These are phyloP conservation scores for Heliconius himera DNA, from an alignment of 1,140 invertebrate genomes.

Conservation along the genomic window DNA sequence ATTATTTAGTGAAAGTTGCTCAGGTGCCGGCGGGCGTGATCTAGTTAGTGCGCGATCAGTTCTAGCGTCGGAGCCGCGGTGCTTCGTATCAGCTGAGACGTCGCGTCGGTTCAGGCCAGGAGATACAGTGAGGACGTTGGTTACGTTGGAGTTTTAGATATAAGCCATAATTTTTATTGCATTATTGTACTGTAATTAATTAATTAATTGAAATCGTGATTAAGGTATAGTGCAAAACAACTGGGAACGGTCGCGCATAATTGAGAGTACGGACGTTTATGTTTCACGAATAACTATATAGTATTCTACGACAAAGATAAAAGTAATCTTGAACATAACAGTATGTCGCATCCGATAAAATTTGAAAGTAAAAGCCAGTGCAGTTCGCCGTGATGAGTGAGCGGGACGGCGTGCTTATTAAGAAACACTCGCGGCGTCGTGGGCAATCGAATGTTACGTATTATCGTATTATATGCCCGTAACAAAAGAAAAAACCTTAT, in stretches of 20 bases:
- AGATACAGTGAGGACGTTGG: constrained; percentile 57
- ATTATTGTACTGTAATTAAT: constrained; percentile 72
- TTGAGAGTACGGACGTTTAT: constrained; percentile 7
- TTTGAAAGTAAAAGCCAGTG: constrained; percentile 64
- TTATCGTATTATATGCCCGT: constrained; percentile 45
- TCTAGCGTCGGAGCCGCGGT: constrained; percentile 61
- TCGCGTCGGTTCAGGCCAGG: constrained; percentile 49
- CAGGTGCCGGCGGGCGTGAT: constrained; percentile 73
- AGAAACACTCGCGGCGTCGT: constrained; percentile 44
- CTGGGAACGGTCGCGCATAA: constrained; percentile 74
- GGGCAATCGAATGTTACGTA: constrained; percentile 53
- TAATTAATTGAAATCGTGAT: constrained; percentile 60
- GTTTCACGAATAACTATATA: constrained; percentile 2
- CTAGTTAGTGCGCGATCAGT: constrained; percentile 72
- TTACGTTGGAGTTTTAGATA: constrained; percentile 69
- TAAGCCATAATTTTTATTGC: constrained; percentile 75
- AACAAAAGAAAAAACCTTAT: constrained; percentile 61
- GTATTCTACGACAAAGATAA: constrained; percentile 33
- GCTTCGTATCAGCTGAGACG: constrained; percentile 48
- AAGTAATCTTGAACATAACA: constrained; percentile 41
- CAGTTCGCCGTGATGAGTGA: constrained; percentile 48
- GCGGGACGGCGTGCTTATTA: constrained; percentile 50
- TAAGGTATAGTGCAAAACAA: constrained; percentile 79
- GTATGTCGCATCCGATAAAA: constrained; percentile 50
- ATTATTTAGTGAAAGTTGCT: constrained; percentile 81